Conservation (phyloP, 2,888 invertebrate genomes). For the Dolomedes plantarius region DNA sequence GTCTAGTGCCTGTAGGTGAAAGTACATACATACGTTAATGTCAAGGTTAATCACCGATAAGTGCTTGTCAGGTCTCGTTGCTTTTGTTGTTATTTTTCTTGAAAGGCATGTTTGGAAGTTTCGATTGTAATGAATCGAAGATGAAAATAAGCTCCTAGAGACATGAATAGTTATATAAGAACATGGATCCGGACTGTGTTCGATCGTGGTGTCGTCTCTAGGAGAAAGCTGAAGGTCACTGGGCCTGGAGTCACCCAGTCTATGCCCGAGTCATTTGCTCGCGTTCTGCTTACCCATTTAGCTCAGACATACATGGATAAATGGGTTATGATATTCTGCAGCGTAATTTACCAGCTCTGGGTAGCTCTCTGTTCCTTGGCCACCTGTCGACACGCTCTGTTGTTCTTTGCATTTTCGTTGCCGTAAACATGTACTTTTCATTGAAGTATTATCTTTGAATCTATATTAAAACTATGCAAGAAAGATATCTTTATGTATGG, state of each 20-base stretch:
- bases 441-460: too few species aligned
- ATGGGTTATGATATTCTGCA: not conserved
- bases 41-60: conserved; percentile 16
- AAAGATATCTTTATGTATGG: too few species aligned
- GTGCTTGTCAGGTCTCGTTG: not conserved
- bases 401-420: too few species aligned
- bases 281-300: not conserved
- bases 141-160: not conserved
- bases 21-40: not conserved
- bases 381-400: too few species aligned
- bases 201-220: not conserved
- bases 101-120: not conserved
- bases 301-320: not conserved
- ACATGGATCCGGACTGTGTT: not conserved
- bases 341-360: not conserved
- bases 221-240: not conserved
- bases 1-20: conserved; percentile 13
- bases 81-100: not conserved
- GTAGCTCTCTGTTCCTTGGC: not conserved
- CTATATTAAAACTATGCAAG: too few species aligned
- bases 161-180: not conserved
- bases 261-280: not conserved
- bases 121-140: conserved; percentile 12
- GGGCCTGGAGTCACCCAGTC: not conserved
- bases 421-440: too few species aligned